Evolutionary conservation across 2,797 vertebrate species (phyloP).

Genomic region (Sebastes minor): DNA sequence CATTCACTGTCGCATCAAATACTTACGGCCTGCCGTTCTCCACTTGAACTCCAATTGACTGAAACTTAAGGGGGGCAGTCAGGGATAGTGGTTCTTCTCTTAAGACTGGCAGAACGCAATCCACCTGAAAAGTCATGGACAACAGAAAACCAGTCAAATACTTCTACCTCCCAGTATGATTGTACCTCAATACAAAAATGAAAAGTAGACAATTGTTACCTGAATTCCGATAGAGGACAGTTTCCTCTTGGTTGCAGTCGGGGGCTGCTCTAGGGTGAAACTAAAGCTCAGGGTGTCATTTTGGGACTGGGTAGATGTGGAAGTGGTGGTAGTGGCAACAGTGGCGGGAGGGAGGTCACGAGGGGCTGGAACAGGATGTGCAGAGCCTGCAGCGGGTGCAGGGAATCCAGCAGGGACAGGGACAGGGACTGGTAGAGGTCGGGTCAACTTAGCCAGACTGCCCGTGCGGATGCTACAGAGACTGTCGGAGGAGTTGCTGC

Average conservation of each 20-base stretch:
- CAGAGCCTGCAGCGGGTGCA: slow-evolving; percentile 73
- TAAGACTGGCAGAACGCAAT: slow-evolving; percentile 90
- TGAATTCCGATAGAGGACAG: slow-evolving; percentile 96
- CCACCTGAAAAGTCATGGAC: slow-evolving; percentile 84
- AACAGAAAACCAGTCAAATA: neutral
- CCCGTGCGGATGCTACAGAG: slow-evolving; percentile 94
- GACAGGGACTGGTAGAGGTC: slow-evolving; percentile 41
- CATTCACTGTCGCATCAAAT: neutral
- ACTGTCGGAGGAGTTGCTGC: slow-evolving; percentile 97
- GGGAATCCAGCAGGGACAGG: slow-evolving; percentile 47
- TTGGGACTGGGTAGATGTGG: slow-evolving; percentile 82
- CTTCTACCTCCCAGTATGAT: neutral
- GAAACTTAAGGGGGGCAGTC: slow-evolving; percentile 87
- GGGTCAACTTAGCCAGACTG: slow-evolving; percentile 86
- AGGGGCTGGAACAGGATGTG: slow-evolving; percentile 69
- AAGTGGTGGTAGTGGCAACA: slow-evolving; percentile 70
- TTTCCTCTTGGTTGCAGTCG: slow-evolving; percentile 89
- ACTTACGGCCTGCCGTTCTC: slow-evolving; percentile 98
- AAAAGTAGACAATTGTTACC: slow-evolving; percentile 70
- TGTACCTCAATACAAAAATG: neutral
- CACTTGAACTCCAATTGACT: slow-evolving; percentile 98
- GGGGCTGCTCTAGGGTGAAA: slow-evolving; percentile 83
- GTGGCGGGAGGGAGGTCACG: slow-evolving; percentile 68
- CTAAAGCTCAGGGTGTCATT: slow-evolving; percentile 87
- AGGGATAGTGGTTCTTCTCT: slow-evolving; percentile 88